A percentile compares a stretch with the other conserved stretches of the same genome.
phyloP scores from a whole-genome alignment of 2,113 vertebrate species.

The Microcebus jonahi region DNA sequence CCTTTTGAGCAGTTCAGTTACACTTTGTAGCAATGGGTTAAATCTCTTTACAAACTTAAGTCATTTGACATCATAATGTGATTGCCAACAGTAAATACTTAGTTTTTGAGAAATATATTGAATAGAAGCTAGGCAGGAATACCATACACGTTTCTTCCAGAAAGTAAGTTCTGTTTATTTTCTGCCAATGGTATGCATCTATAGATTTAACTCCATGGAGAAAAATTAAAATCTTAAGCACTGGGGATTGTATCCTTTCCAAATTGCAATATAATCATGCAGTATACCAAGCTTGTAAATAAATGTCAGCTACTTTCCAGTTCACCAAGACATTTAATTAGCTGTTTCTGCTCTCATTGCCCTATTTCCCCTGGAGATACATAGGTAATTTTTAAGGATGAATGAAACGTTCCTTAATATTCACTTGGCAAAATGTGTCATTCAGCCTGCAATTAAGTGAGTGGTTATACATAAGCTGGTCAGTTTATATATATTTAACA shows the following conservation, averaged over 20 bases:
- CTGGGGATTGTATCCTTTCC: neutral
- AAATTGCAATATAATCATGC: slow-evolving; percentile 59
- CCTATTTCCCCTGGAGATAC: slow-evolving; percentile 44
- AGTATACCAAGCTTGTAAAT: slow-evolving; percentile 55
- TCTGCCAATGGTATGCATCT: neutral
- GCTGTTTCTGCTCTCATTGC: slow-evolving; percentile 54
- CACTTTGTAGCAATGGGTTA: neutral
- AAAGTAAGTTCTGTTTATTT: slow-evolving; percentile 36
- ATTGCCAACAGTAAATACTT: slow-evolving; percentile 12
- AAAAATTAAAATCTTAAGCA: slow-evolving; percentile 49
- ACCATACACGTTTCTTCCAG: neutral
- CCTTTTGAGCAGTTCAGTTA: neutral
- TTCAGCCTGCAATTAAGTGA: slow-evolving; percentile 11
- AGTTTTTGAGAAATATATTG: neutral
- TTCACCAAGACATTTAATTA: slow-evolving; percentile 69
- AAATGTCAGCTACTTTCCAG: slow-evolving; percentile 51
- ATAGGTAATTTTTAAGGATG: slow-evolving; percentile 57
- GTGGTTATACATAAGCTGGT: neutral
- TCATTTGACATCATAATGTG: neutral
- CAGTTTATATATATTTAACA: slow-evolving; percentile 25
- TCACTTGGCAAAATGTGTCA: slow-evolving; percentile 45
- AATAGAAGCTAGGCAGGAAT: slow-evolving; percentile 11
- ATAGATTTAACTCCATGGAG: neutral
- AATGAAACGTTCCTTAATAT: slow-evolving; percentile 65
- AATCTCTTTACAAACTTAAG: slow-evolving; percentile 9